Base-by-base conservation (phyloP, 1,140 invertebrate genomes). In the Branchinecta lynchi region DNA sequence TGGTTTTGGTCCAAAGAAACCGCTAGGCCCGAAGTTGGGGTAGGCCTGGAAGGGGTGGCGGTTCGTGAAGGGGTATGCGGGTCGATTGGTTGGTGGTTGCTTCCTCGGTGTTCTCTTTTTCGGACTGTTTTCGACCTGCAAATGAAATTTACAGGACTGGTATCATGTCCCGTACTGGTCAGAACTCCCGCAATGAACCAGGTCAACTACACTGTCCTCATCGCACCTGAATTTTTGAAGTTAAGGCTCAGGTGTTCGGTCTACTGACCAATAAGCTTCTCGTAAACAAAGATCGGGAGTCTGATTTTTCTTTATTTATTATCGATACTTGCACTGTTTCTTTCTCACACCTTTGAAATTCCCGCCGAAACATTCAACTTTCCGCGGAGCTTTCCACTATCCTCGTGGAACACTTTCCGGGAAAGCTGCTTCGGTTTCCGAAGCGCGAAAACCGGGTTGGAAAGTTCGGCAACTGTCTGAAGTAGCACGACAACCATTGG, bases 1-100 rank as follows among this genome's bases (percentile, higher is more conserved):
- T 60, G 51, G 17, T 60, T 60, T 60, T 60, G 51, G 51, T 60
- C 51, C 51, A 20, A 60, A 60, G 12, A 60, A 60, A 60, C 51
- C 51, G 17, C 51, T 60, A 3, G 51, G 51, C 51, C 51, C 51
- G 17, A 15, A 60, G 17, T 60, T 60, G 51, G 51, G 51, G 51
- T 15, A 60, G 17, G 51, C 12, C 17, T 60, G 51, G 17, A 60
- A 60, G 12, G 51, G 51, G 17, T 60, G 51, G 51, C 51, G 51
- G 51, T 60, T 60, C 12, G 12, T 60, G 51, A 60, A 60, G 12
- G 51, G 51, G 17, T 60, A 60, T 60, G 17, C 51, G 12, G 51
- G 51, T 60, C 51, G 12, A 20, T 60, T 60, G 51, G 12, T 60
- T 60, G 51, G 51, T 3, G 51, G 51, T 15, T 60, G 51, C 51